Evolutionary conservation across 1,140 invertebrate species (phyloP), one percentile per base, ranked within the genome.

Genomic region (Lerema accius): DNA sequence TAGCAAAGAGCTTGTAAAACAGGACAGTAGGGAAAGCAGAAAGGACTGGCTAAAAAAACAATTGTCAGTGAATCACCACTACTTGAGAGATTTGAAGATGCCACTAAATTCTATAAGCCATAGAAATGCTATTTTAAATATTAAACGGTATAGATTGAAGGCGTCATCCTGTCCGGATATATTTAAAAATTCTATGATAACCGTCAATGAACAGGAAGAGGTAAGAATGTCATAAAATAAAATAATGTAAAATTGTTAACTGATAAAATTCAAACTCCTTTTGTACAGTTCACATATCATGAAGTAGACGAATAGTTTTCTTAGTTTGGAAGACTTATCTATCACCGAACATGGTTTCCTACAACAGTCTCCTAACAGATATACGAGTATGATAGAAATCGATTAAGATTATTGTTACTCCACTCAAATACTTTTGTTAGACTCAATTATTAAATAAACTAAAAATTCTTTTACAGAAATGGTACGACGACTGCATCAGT

Each of bases 91-190:
- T 76, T 94, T 96, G 68, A 93, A 93, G 73, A 93, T 96, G 53
- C 95, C 95, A 66, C 93, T 95, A 63, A 95, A 96, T 81, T 96
- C 95, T 0, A 93, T 97, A 65, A 96, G 95, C 77, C 96, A 96
- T 84, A 94, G 97, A 65, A 95, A 95, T 40, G 96, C 96, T 0
- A 95, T 96, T 87, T 86, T 97, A 19, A 96, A 96, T 82, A 94
- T 96, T 50, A 94, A 94, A 63, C 93, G 95, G 55, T 98, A 98
- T 84, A 93, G 95, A 45, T 88, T 97, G 58, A 93, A 96, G 43
- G 96, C 96, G 5, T 97, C 96, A 0, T 97, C 96, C 13, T 97
- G 96, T 86, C 96, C 97, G 0, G 95, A 98, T 87, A 97, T 98
- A 76, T 97, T 96, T 80, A 93, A 95, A 69, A 97, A 97, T 80